Percentiles rank a stretch among this genome's conserved stretches.
Conservation (phyloP, 2,888 invertebrate genomes). For the Apantesis nais region DNA sequence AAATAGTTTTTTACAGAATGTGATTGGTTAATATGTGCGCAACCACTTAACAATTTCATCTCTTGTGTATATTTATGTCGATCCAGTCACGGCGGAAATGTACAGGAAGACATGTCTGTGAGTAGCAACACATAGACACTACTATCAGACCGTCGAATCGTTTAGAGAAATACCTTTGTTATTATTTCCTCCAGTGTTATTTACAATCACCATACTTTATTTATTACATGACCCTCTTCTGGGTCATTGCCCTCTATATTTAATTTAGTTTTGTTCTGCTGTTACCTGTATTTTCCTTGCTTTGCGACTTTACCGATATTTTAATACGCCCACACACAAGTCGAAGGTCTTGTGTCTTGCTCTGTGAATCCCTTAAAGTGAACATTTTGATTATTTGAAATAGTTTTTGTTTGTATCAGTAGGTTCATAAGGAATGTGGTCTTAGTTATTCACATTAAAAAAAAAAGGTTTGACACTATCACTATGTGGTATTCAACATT, state of each 20-base stretch:
- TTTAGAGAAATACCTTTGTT: conserved; percentile 28
- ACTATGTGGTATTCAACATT: background rate
- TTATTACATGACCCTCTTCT: conserved; percentile 64
- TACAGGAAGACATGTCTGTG: conserved; percentile 53
- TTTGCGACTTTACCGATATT: conserved; percentile 38
- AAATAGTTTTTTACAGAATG: conserved; percentile 10
- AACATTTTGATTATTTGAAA: background rate
- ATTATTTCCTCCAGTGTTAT: conserved; percentile 28
- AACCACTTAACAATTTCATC: background rate
- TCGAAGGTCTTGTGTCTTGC: conserved; percentile 23
- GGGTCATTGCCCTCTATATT: conserved; percentile 67
- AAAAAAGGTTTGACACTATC: background rate
- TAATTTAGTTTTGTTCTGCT: conserved; percentile 25
- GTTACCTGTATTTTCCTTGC: conserved; percentile 32
- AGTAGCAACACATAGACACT: conserved; percentile 44
- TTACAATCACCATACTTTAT: conserved; percentile 32
- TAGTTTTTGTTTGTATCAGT: background rate
- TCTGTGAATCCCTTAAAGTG: background rate
- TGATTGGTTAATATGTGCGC: conserved; percentile 11
- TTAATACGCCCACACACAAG: conserved; percentile 29
- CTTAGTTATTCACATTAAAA: background rate
- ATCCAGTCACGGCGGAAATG: conserved; percentile 32
- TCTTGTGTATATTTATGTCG: conserved; percentile 28
- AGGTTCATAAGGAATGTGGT: background rate
- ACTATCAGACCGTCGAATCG: conserved; percentile 31